Conservation (phyloP, 2,797 vertebrate species). For the Margarornis squamiger region DNA sequence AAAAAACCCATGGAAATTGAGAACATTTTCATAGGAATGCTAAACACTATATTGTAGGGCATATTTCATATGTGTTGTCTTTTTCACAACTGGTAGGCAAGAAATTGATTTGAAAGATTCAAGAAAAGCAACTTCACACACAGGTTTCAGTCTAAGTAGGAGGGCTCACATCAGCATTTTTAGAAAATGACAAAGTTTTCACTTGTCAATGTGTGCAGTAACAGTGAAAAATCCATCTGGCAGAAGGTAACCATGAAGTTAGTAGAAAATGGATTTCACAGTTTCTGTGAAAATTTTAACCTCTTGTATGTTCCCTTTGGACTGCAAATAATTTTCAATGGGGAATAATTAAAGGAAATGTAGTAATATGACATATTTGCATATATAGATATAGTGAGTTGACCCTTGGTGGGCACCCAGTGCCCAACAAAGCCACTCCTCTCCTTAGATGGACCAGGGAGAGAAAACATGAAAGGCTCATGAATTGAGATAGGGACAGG, state of each 20-base stretch:
- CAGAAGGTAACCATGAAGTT: neutral
- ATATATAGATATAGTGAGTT: neutral
- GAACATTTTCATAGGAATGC: neutral
- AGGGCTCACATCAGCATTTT: neutral
- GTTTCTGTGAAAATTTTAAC: neutral
- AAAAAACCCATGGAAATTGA: neutral
- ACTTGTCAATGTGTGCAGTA: conserved; percentile 30
- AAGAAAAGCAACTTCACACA: neutral
- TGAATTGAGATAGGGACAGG: neutral
- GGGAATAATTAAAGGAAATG: neutral
- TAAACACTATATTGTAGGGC: neutral
- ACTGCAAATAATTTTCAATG: neutral
- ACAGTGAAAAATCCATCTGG: conserved; percentile 42
- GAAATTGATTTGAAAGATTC: neutral
- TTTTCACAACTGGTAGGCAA: neutral
- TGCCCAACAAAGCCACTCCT: neutral
- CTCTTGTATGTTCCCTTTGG: neutral
- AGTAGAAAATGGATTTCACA: neutral
- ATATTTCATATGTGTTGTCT: neutral
- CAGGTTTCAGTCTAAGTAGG: neutral
- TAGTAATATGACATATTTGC: neutral
- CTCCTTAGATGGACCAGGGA: neutral
- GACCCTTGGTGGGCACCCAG: rapidly evolving
- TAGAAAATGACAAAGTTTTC: conserved; percentile 1
- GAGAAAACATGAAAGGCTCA: neutral